Base-by-base conservation (phyloP, 2,888 invertebrate species). In the Lithophane semibrunnea region DNA sequence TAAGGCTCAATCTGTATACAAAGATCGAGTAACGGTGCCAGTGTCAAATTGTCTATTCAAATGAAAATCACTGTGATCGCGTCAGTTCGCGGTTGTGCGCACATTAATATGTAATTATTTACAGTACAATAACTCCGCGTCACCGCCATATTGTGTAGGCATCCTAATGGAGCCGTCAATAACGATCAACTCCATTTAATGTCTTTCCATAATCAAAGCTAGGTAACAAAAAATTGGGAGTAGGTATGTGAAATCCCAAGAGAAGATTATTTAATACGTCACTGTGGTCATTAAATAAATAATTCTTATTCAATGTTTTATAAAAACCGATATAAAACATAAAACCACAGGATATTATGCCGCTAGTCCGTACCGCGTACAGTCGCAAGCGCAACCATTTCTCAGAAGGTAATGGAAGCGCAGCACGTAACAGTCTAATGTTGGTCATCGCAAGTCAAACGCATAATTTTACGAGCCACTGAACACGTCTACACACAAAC, bases 21-120 rank as follows among this genome's bases (percentile, higher is more conserved):
- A 81, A 80, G 92, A 91, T 91, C 92, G 88, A 88, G 87, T 94
- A 95, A 94, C 94, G 94, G 95, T 91, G 83, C 84, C 83, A 74
- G 86, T 91, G 93, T 92, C 93, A 92, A 86, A 82, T 86, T 91
- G 93, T 92, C 93, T 86, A 87, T 92, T 92, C 90, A 88, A 90
- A 93, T 94, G 89, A 93, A 91, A 92, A 92, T 93, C 90, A 92
- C 86, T 68, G 54, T 77, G 83, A 86, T 84, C 88, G 88, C 89
- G 89, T 87, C 91, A 88, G 89, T 87, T 91, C 92, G 92, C 90
- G 92, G 91, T 92, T 91, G 91, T 89, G 90, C 86, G 85, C 91
- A 91, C 90, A 91, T 91, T 89, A 87, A 88, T 89, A 86, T 88
- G 82, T 91, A 89, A 92, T 93, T 93, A 92, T 91, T 92, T 88